phyloP scores from a whole-genome alignment of 2,113 vertebrate species.

The Limanda limanda region DNA sequence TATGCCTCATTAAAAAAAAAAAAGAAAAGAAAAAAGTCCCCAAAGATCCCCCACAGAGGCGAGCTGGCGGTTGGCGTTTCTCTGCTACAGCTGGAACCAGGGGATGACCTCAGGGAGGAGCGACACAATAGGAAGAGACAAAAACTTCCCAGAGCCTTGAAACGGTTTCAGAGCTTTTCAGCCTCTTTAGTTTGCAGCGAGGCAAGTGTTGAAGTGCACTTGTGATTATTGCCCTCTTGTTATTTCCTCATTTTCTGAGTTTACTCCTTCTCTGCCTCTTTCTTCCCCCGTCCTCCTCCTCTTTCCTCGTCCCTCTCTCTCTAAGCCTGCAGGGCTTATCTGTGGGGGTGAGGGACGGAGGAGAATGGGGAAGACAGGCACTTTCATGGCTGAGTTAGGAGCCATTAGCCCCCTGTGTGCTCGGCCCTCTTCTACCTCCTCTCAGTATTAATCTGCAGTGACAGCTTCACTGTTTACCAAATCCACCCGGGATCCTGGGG shows the following conservation, averaged over 20 bases:
- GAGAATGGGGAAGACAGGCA: conserved; percentile 75
- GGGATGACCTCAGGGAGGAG: conserved; percentile 31
- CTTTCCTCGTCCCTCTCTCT: not conserved
- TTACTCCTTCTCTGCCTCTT: conserved; percentile 37
- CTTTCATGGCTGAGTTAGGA: conserved; percentile 79
- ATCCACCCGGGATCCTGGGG: conserved; percentile 81
- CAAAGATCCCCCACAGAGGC: conserved; percentile 56
- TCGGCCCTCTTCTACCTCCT: conserved; percentile 66
- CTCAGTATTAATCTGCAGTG: conserved; percentile 86
- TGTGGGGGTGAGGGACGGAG: conserved; percentile 65
- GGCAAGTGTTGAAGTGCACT: conserved; percentile 38
- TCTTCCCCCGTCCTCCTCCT: not conserved
- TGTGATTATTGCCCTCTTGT: conserved; percentile 53
- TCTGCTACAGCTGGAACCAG: conserved; percentile 48
- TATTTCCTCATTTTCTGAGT: conserved; percentile 20
- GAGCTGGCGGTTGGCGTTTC: conserved; percentile 34
- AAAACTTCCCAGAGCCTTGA: conserved; percentile 16
- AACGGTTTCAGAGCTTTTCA: conserved; percentile 22
- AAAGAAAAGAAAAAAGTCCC: conserved; percentile 57
- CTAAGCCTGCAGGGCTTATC: conserved; percentile 61
- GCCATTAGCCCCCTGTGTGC: conserved; percentile 76
- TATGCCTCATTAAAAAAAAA: not conserved
- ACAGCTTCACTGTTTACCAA: conserved; percentile 87
- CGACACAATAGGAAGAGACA: conserved; percentile 29
- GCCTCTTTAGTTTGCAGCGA: conserved; percentile 30